Base-by-base conservation (phyloP, 37 sponge, comb jelly and placozoan genomes). In the Spongilla lacustris region DNA sequence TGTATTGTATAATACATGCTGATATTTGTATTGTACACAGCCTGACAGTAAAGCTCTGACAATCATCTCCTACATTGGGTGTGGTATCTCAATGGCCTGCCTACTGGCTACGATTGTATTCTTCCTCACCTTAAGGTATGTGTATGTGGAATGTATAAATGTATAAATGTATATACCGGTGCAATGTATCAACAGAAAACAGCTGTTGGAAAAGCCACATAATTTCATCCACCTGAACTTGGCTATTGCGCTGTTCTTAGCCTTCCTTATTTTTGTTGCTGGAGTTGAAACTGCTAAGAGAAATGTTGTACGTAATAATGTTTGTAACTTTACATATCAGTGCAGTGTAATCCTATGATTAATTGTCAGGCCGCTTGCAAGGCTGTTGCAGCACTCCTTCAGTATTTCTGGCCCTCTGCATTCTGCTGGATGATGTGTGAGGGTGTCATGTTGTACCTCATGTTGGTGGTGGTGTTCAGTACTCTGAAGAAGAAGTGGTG, bases 171-270 rank as follows among this genome's bases (percentile, higher is more conserved):
- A n/a, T n/a, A n/a, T n/a, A n/a, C n/a, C n/a, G n/a, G n/a, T n/a
- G n/a, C n/a, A n/a, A n/a, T n/a, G n/a, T 58, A 14, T 17, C 33
- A 22, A 30, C 50, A 92, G 92, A 66, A 68, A 74, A 27, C 76
- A 87, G 31, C 48, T 88, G 73, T 50, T 82, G 17, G 72, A 26
- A 36, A 69, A 70, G 31, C 84, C 83, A 4, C 84, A 87, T n/a
- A 77, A 87, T 67, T 92, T 92, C 66, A 77, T 92, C 38, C 92
- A 92, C 76, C 77, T 92, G 8, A 92, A 92, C 66, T 85, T 92
- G 36, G 70, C 92, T 69, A 79, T 84, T 27, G 49, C 84, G 12
- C 81, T 92, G 67, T 74, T 87, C 4, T 21, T 84, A 50, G 92
- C 80, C 32, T 84, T 83, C 46, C 34, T 83, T 22, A 8, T 84